These are phyloP conservation scores for Heterohyrax brucei DNA, from an alignment of 2,797 vertebrate genomes.

Conservation along the genomic window DNA sequence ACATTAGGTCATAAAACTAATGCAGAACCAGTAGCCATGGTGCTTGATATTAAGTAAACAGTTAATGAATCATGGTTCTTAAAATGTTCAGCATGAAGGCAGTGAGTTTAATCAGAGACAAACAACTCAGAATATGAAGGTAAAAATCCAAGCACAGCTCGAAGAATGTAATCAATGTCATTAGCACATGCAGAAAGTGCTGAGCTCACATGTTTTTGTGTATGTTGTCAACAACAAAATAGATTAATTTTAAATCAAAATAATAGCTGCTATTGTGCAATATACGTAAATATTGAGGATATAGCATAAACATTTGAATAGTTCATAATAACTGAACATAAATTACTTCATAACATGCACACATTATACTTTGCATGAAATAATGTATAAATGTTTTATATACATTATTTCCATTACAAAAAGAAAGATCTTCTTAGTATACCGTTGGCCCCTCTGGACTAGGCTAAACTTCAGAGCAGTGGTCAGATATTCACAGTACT, in stretches of 20 bases:
- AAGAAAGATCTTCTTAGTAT: background rate
- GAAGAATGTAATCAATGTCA: background rate
- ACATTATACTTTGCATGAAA: too few relatives aligned
- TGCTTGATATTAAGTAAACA: slow-evolving; percentile 1
- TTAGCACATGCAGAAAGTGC: background rate
- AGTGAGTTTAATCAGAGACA: background rate
- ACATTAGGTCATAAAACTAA: background rate
- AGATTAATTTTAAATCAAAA: background rate
- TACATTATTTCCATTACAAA: background rate
- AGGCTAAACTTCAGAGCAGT: background rate
- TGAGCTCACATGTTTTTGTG: background rate
- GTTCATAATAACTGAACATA: background rate
- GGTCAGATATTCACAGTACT: background rate
- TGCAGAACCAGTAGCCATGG: background rate
- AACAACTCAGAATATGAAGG: background rate
- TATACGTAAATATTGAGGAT: background rate
- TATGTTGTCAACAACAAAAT: background rate
- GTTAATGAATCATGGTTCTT: background rate
- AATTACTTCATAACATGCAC: background rate
- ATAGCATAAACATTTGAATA: background rate
- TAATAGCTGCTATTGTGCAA: background rate
- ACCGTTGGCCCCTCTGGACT: background rate
- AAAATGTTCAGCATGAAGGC: background rate
- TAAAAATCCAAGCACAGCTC: background rate
- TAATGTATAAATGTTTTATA: background rate